Evolutionary conservation across 2,797 vertebrate genomes (phyloP).

Genomic region (Lindbergichthys nudifrons): DNA sequence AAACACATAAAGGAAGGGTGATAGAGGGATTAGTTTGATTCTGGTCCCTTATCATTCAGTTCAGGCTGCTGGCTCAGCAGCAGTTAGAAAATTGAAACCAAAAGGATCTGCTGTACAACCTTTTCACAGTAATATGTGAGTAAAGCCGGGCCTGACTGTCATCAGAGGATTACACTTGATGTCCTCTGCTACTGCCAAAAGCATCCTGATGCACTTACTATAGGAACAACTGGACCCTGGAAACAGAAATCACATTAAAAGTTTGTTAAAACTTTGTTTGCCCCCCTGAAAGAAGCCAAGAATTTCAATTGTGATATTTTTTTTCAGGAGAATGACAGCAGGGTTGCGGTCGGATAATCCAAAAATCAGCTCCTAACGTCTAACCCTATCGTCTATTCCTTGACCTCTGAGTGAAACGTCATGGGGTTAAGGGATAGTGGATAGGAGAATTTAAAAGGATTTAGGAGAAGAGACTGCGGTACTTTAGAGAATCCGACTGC

Average conservation of each 20-base stretch:
- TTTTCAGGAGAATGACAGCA: constrained; percentile 10
- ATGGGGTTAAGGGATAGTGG: too few relatives aligned
- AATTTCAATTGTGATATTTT: constrained; percentile 32
- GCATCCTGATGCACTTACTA: constrained; percentile 50
- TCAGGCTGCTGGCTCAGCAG: constrained; percentile 82
- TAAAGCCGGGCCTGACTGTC: constrained; percentile 67
- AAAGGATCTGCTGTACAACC: constrained; percentile 77
- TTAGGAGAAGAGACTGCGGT: too few relatives aligned
- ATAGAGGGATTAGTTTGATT: constrained; percentile 75
- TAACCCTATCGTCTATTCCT: too few relatives aligned
- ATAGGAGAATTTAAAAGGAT: too few relatives aligned
- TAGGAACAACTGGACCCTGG: constrained; percentile 27
- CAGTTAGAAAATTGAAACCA: constrained; percentile 81
- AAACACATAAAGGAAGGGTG: constrained; percentile 47
- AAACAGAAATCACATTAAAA: constrained; percentile 64
- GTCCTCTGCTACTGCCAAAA: constrained; percentile 68
- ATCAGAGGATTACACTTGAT: constrained; percentile 81
- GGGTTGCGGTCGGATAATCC: too few relatives aligned
- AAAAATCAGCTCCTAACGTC: too few relatives aligned
- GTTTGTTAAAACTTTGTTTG: constrained; percentile 56
- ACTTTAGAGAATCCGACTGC: too few relatives aligned
- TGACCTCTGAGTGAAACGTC: too few relatives aligned
- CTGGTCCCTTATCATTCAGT: constrained; percentile 75
- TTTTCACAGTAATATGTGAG: constrained; percentile 71
- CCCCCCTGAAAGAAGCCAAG: constrained; percentile 26